Conservation (phyloP, 2,888 invertebrate species). For the Mesodorylaimus sp. region DNA sequence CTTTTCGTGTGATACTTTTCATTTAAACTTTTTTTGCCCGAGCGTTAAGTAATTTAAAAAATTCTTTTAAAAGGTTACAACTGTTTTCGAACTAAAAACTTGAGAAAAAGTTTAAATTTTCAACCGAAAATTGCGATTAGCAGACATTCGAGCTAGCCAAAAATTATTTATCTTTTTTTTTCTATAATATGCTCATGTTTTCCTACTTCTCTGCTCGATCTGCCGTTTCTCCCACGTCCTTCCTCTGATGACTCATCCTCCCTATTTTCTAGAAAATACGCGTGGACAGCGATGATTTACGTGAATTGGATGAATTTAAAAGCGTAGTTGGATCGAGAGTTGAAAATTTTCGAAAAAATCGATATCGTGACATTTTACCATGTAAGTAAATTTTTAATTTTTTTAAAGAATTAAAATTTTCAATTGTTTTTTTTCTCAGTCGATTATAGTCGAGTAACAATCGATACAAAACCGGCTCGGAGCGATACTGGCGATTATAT, state of each 20-base stretch:
- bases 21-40: too few relatives aligned
- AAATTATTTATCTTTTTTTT: too few relatives aligned
- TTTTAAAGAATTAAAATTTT: not conserved
- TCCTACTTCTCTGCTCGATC: not conserved
- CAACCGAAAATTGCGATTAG: too few relatives aligned
- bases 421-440: conserved; percentile 14
- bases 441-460: conserved; percentile 19
- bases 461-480: conserved; percentile 9
- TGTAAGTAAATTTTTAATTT: conserved; percentile 15
- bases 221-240: not conserved
- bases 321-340: not conserved
- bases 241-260: not conserved
- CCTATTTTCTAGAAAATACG: conserved; percentile 1
- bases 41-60: too few relatives aligned
- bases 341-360: conserved; percentile 16
- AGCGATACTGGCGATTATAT: conserved; percentile 17
- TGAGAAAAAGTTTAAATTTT: too few relatives aligned
- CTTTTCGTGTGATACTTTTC: too few relatives aligned
- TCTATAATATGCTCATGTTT: too few relatives aligned
- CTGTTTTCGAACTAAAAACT: too few relatives aligned
- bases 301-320: not conserved
- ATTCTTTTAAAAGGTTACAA: too few relatives aligned
- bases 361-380: conserved; percentile 21
- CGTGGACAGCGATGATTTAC: not conserved
- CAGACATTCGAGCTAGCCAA: too few relatives aligned